Conservation (phyloP, 2,888 invertebrate species). For the Notodonta dromedarius region DNA sequence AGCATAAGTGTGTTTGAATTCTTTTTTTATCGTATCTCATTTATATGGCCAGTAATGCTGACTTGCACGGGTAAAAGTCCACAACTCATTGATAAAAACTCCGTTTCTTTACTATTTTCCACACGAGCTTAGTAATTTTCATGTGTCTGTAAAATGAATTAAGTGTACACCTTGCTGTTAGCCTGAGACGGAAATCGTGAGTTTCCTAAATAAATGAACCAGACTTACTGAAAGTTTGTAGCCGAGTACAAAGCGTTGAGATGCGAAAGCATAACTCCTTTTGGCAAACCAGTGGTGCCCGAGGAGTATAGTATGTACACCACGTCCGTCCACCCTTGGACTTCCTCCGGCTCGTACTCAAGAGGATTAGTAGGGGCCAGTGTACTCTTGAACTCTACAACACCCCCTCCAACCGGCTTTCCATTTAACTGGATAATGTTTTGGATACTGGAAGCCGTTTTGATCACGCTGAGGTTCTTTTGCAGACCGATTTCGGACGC, state of each 20-base stretch:
- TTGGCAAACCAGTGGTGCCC: slow-evolving; percentile 91
- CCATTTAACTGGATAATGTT: slow-evolving; percentile 87
- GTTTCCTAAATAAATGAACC: too few relatives aligned
- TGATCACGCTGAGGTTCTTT: slow-evolving; percentile 45
- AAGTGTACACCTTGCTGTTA: too few relatives aligned
- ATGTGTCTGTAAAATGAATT: too few relatives aligned
- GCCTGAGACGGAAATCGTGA: too few relatives aligned
- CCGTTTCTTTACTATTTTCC: too few relatives aligned
- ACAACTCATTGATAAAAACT: too few relatives aligned
- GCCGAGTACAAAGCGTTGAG: slow-evolving; percentile 72
- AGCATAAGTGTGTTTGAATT: too few relatives aligned
- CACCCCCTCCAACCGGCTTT: slow-evolving; percentile 51
- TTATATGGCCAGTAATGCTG: too few relatives aligned
- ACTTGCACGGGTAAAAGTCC: too few relatives aligned
- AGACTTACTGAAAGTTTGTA: slow-evolving; percentile 71
- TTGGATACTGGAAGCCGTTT: slow-evolving; percentile 50
- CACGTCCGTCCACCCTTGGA: slow-evolving; percentile 49
- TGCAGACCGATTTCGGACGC: slow-evolving; percentile 75
- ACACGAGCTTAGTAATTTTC: too few relatives aligned
- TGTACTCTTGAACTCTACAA: slow-evolving; percentile 38
- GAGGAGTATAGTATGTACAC: slow-evolving; percentile 83
- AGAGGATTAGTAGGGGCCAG: slow-evolving; percentile 30
- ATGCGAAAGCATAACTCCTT: slow-evolving; percentile 90
- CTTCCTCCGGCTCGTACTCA: slow-evolving; percentile 42
- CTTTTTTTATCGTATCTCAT: too few relatives aligned